phyloP scores from a whole-genome alignment of 2,888 invertebrate genomes.

The Dorcus parallelipipedus region DNA sequence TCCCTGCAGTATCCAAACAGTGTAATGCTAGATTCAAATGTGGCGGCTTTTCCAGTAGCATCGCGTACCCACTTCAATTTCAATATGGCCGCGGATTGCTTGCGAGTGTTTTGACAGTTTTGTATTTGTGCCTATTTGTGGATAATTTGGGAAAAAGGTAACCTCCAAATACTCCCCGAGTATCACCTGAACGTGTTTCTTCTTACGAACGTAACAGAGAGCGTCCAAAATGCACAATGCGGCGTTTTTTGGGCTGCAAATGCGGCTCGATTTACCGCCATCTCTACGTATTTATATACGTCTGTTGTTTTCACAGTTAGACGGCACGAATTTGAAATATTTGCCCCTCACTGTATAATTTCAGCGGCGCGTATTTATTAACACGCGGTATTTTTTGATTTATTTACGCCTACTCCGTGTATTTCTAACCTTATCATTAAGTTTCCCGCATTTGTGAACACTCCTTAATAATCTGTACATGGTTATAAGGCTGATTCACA shows the following conservation, averaged over 20 bases:
- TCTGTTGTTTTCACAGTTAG: not conserved
- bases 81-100: slow-evolving; percentile 28
- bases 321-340: no score
- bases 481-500: slow-evolving; percentile 6
- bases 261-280: slow-evolving; percentile 26
- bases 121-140: slow-evolving; percentile 18
- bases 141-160: slow-evolving; percentile 13
- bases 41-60: slow-evolving; percentile 9
- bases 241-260: slow-evolving; percentile 13
- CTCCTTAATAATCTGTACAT: slow-evolving; percentile 11
- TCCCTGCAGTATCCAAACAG: slow-evolving; percentile 18
- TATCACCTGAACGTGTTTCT: not conserved
- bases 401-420: not conserved
- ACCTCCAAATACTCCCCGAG: slow-evolving; percentile 1
- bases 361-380: no score
- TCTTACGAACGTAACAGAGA: not conserved
- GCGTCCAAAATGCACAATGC: not conserved
- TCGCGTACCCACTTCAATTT: slow-evolving; percentile 17
- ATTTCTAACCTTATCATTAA: slow-evolving; percentile 5
- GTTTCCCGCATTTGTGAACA: slow-evolving; percentile 3
- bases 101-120: slow-evolving; percentile 27
- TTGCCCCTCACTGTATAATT: no score
- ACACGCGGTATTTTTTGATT: no score
- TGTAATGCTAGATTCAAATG: slow-evolving; percentile 6
- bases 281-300: slow-evolving; percentile 17